Evolutionary conservation across 1,140 invertebrate species (phyloP), one percentile per base, ranked within the genome.

Genomic region (Lysiphlebus fabarum): DNA sequence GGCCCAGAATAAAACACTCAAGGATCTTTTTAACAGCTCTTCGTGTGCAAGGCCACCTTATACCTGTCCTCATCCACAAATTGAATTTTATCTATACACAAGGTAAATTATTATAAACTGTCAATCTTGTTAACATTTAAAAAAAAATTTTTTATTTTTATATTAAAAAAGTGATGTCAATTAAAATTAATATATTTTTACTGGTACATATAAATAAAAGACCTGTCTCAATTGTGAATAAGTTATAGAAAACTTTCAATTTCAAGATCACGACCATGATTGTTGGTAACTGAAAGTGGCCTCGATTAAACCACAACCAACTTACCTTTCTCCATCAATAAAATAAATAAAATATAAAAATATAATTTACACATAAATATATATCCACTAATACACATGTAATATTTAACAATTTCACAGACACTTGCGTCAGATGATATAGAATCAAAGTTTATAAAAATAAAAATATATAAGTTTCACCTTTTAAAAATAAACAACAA

Each of bases 1-100:
- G 34, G 72, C 70, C 36, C 74, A 79, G 56, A 72, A 77, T 12
- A 76, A 84, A 68, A 83, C 83, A 6, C 71, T 89, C 0, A 75
- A 81, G 63, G 88, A 90, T 66, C 78, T 92, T 3, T 90, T 88
- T 67, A 90, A 91, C 67, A 91, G 87, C 4, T 85, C 86, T 5
- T 92, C 90, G 6, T 92, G 90, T 67, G 85, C 91, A n/a, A 86
- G 86, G 63, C 88, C 87, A 38, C 90, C 90, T 0, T 91, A 83
- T 73, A 82, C 80, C 53, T 92, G 90, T 78, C 90, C 90, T 2
- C 89, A 92, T 78, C 87, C 86, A 5, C 86, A 87, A 71, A 92
- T 92, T 64, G 84, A 91, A 65, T 91, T 90, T 73, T 92, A 84
- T 77, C 73, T 92, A n/a, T 92, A 91, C 62, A 92, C 90, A 1